These are phyloP conservation scores for Littorina saxatilis DNA, from an alignment of 1,140 invertebrate genomes.

Conservation along the genomic window DNA sequence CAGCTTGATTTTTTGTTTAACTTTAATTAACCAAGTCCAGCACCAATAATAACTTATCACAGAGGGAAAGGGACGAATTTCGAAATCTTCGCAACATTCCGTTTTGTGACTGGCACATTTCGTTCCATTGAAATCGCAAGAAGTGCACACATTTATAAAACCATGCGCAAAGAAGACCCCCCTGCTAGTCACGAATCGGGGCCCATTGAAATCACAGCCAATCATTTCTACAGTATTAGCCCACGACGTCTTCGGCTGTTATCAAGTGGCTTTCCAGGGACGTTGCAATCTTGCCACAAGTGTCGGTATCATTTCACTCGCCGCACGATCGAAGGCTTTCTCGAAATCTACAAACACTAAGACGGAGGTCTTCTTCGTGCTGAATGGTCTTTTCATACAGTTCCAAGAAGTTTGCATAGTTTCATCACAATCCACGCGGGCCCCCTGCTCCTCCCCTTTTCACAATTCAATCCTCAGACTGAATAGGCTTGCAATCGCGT, in stretches of 20 bases:
- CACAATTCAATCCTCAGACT: not conserved
- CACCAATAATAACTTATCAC: too few species aligned
- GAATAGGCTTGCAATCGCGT: slow-evolving; percentile 25
- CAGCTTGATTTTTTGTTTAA: too few species aligned
- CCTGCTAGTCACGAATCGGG: too few species aligned
- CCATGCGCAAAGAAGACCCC: too few species aligned
- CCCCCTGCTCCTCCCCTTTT: not conserved
- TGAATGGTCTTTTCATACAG: slow-evolving; percentile 19
- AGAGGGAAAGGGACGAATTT: too few species aligned
- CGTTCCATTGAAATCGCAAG: too few species aligned
- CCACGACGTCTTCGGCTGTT: not conserved
- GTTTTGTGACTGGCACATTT: too few species aligned
- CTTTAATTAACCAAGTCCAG: too few species aligned
- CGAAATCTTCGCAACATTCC: too few species aligned
- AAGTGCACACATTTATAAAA: too few species aligned
- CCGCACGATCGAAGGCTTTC: slow-evolving; percentile 12
- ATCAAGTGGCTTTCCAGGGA: slow-evolving; percentile 17
- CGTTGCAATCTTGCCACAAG: slow-evolving; percentile 7
- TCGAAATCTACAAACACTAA: slow-evolving; percentile 22
- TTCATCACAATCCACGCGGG: not conserved
- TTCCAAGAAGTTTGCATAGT: not conserved
- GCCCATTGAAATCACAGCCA: not conserved
- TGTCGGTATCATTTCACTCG: slow-evolving; percentile 9
- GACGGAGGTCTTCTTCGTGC: not conserved
- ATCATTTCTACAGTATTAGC: not conserved